Percentiles rank a stretch among this genome's conserved stretches.
phyloP scores from a whole-genome alignment of 2,113 vertebrate genomes.

The Centropristis striata region DNA sequence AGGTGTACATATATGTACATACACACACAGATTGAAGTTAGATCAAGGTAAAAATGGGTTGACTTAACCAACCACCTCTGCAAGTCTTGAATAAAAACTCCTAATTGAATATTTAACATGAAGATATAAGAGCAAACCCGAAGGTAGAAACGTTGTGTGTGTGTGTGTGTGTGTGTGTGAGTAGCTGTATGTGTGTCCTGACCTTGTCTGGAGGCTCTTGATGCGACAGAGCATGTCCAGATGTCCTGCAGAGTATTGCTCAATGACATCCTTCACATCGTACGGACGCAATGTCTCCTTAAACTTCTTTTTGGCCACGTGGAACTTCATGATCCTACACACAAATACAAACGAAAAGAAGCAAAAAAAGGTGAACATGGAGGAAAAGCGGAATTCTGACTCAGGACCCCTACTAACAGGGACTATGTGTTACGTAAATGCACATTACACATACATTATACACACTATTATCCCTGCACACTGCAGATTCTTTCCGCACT shows the following conservation, averaged over 20 bases:
- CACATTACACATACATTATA: too few species aligned
- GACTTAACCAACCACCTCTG: not conserved
- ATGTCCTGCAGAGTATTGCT: slow-evolving; percentile 98
- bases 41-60: not conserved
- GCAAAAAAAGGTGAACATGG: fast-evolving
- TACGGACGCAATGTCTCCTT: slow-evolving; percentile 98
- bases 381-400: not conserved
- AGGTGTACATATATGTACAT: slow-evolving; percentile 35
- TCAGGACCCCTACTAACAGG: too few species aligned
- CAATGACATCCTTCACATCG: slow-evolving; percentile 99
- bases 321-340: slow-evolving; percentile 97
- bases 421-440: too few species aligned
- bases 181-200: slow-evolving; percentile 64
- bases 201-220: slow-evolving; percentile 98
- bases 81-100: not conserved
- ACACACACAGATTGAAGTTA: slow-evolving; percentile 4
- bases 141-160: not conserved
- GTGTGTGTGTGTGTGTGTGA: not conserved
- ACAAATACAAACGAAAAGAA: not conserved
- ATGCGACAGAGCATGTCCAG: slow-evolving; percentile 99
- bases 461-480: too few species aligned
- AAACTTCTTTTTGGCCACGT: slow-evolving; percentile 98
- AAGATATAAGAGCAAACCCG: not conserved
- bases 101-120: too few species aligned
- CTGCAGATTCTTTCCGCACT: too few species aligned